Base-by-base conservation (phyloP, 2,888 invertebrate species). In the Hydropsyche betteni region DNA sequence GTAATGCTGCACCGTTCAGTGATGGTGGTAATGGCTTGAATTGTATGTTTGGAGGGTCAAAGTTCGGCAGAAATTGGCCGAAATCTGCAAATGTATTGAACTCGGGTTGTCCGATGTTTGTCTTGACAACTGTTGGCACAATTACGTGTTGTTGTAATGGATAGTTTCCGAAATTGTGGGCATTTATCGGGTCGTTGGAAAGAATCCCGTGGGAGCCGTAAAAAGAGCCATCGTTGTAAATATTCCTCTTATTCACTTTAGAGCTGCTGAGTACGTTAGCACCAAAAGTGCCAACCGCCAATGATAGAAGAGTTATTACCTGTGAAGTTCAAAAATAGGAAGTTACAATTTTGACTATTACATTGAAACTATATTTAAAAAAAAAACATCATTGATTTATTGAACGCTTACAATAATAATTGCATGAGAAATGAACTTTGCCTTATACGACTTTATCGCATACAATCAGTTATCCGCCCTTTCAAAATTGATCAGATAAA, bases 191-290 rank as follows among this genome's bases (percentile, higher is more conserved):
- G 33, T 72, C 72, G 36, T 36, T 44, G 38, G 10, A 4, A 7
- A 72, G 44, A 7, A 72, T 34, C 16, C 61, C 58, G 34, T 72
- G 72, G 7, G 58, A 16, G n/a, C 72, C 58, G 44, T 72, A 72
- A 5, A 72, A 58, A 7, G 58, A 14, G 34, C 72, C 72, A 16
- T 55, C 58, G 5, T 4, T 5, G 61, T 72, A 72, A 4, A 72
- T 58, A 7, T 50, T 55, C 33, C 72, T 55, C 53, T 72, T 70
- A 34, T 70, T 70, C 24, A 53, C 53, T 36, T 53, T 71, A 6
- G n/a, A n/a, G 6, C 33, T 33, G n/a, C 14, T 14, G 0, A 16
- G 10, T 33, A 72, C 72, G 14, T 24, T 33, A 12, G 58, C 72
- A 10, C 55, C n/a, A 0, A 34, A 24, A 4, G 70, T 14, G 7